A percentile compares a stretch with the other conserved stretches of the same genome.
phyloP scores from a whole-genome alignment of 2,797 vertebrate species.

The Furcifer pardalis region DNA sequence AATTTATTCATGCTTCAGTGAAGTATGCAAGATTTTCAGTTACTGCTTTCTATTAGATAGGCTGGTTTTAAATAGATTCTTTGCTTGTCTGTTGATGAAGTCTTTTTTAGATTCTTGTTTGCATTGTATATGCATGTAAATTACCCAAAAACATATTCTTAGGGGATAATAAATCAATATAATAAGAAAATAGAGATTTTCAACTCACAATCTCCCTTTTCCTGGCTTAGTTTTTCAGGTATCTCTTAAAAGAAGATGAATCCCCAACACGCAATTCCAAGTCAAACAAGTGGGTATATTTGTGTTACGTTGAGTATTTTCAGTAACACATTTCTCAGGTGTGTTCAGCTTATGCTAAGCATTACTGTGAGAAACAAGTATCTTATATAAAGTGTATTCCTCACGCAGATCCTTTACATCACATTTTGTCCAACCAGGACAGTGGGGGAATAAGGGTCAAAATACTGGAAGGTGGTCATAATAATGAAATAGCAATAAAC shows the following conservation, averaged over 20 bases:
- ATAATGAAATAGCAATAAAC: background rate
- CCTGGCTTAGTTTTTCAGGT: constrained; percentile 88
- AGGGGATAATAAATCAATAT: background rate
- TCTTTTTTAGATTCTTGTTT: background rate
- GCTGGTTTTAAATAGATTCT: background rate
- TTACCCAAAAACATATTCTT: background rate
- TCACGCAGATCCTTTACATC: background rate
- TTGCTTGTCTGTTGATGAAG: background rate
- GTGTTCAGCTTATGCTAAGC: background rate
- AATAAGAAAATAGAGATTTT: constrained; percentile 24
- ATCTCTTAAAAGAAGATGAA: constrained; percentile 91
- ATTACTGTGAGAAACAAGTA: background rate
- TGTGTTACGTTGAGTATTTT: constrained; percentile 11
- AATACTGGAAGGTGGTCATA: background rate
- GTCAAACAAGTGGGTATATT: constrained; percentile 83
- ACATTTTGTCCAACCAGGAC: background rate
- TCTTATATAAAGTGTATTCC: background rate
- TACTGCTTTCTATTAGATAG: background rate
- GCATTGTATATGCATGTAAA: background rate
- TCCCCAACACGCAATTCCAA: constrained; percentile 88
- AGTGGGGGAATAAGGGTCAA: background rate
- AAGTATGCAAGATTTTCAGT: background rate
- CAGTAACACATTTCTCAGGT: background rate
- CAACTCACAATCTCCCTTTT: constrained; percentile 32
- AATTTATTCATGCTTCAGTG: background rate